Percentiles rank a stretch among this genome's conserved stretches.
These are phyloP conservation scores for Chiloscyllium punctatum DNA, from an alignment of 2,797 vertebrate species.

Conservation along the genomic window DNA sequence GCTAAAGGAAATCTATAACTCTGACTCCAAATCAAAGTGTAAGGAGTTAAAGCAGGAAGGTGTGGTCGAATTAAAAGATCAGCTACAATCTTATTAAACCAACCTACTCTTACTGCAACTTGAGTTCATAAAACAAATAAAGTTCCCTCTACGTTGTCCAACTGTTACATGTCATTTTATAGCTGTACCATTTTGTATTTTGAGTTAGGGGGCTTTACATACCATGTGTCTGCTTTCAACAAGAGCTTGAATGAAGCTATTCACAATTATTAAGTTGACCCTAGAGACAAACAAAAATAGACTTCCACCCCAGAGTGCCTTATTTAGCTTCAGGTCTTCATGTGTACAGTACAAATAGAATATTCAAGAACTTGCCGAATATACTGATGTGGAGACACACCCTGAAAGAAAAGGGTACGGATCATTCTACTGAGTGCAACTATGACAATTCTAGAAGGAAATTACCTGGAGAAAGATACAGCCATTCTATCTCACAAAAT, in stretches of 20 bases:
- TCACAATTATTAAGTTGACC: not conserved
- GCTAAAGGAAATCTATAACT: too few relatives aligned
- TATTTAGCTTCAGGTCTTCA: not conserved
- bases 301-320: not conserved
- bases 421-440: not conserved
- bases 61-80: not conserved
- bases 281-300: not conserved
- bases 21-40: not conserved
- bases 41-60: not conserved
- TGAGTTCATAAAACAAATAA: not conserved
- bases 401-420: not conserved
- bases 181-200: not conserved
- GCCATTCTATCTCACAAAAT: not conserved
- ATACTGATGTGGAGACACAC: not conserved
- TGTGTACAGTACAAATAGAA: not conserved
- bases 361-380: not conserved
- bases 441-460: not conserved
- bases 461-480: not conserved
- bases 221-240: not conserved
- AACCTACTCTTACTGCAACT: not conserved
- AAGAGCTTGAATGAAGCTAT: not conserved
- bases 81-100: not conserved
- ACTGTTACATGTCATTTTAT: too few relatives aligned
- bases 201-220: not conserved
- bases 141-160: not conserved